Evolutionary conservation across 1,140 invertebrate genomes (phyloP).

Genomic region (Hyles vespertilio): DNA sequence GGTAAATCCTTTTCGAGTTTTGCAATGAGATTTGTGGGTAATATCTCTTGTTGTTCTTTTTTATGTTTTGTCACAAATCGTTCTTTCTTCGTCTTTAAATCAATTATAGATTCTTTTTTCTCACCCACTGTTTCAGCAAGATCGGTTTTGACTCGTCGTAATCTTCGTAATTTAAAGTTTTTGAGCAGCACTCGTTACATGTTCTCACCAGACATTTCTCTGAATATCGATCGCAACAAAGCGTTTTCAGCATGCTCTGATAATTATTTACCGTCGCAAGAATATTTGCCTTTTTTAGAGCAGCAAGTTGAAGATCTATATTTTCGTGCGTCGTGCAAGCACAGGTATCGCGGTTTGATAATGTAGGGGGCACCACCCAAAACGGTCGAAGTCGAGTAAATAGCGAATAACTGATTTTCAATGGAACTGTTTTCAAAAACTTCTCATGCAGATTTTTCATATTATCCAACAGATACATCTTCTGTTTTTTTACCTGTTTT

Average conservation of each 20-base stretch:
- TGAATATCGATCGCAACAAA: constrained; percentile 25
- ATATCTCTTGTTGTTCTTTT: constrained; percentile 9
- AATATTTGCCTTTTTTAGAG: constrained; percentile 23
- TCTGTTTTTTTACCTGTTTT: constrained; percentile 25
- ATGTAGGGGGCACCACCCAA: constrained; percentile 17
- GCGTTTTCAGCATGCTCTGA: constrained; percentile 19
- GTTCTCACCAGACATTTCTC: constrained; percentile 21
- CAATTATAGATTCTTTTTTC: constrained; percentile 16
- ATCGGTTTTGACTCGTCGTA: constrained; percentile 11
- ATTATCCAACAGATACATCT: constrained; percentile 19
- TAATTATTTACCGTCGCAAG: constrained; percentile 11
- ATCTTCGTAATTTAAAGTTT: constrained; percentile 9
- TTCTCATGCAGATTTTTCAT: constrained; percentile 22
- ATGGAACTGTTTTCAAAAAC: constrained; percentile 19
- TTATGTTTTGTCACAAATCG: constrained; percentile 11
- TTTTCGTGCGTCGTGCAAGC: constrained; percentile 11
- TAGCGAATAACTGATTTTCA: constrained; percentile 12
- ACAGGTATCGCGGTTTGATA: constrained; percentile 16
- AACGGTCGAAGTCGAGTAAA: constrained; percentile 14
- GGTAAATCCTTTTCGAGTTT: constrained; percentile 8
- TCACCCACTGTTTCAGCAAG: constrained; percentile 13
- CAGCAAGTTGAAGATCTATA: constrained; percentile 15
- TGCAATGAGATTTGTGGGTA: not conserved
- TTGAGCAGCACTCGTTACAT: constrained; percentile 14
- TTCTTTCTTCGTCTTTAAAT: constrained; percentile 13